Conservation (phyloP, 2,113 vertebrate species). For the Mohoua ochrocephala region DNA sequence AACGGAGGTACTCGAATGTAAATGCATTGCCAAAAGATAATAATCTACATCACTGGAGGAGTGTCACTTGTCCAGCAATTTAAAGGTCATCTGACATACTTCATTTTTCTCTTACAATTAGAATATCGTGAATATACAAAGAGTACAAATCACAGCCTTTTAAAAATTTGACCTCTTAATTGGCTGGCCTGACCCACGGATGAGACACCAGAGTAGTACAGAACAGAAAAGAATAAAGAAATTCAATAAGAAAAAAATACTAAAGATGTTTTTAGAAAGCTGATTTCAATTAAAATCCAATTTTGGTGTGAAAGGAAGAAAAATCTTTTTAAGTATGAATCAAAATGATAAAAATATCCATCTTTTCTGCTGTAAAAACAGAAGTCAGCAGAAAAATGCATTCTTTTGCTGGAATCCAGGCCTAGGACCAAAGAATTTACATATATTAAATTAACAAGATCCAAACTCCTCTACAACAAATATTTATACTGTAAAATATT, state of each 20-base stretch:
- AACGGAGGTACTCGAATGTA: constrained; percentile 50
- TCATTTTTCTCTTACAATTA: constrained; percentile 17
- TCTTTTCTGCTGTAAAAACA: constrained; percentile 22
- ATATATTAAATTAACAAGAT: constrained; percentile 36
- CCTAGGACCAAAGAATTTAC: constrained; percentile 17
- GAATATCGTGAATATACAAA: background rate
- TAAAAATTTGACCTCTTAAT: background rate
- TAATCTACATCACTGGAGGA: constrained; percentile 21
- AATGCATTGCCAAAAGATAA: constrained; percentile 58
- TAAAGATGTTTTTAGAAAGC: background rate
- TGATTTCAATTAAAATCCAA: constrained; percentile 2
- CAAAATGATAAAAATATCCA: background rate
- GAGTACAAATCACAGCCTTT: background rate
- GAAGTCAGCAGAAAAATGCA: background rate
- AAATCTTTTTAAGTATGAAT: background rate
- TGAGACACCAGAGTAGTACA: background rate
- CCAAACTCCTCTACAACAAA: constrained; percentile 32
- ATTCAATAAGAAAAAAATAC: background rate
- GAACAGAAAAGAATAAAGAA: background rate
- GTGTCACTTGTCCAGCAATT: constrained; percentile 33
- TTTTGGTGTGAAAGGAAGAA: background rate
- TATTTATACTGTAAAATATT: constrained; percentile 42
- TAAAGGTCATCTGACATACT: constrained; percentile 48
- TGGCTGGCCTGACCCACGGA: background rate
- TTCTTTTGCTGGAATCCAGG: constrained; percentile 33